Evolutionary conservation across 2,113 vertebrate species (phyloP).

Genomic region (Nibea albiflora): DNA sequence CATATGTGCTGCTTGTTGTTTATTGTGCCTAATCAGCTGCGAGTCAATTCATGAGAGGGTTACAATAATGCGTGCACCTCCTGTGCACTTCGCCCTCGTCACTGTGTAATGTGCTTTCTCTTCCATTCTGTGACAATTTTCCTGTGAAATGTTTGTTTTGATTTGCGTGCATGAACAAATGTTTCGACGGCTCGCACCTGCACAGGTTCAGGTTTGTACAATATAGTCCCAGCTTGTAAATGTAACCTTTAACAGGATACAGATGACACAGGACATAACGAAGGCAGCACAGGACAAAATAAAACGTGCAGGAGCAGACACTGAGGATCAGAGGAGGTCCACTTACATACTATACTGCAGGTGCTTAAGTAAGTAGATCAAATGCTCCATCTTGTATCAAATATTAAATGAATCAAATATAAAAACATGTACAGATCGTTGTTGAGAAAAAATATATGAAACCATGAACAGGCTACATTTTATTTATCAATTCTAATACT

Average conservation of each 20-base stretch:
- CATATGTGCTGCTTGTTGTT: constrained; percentile 2
- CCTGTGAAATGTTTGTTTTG: background rate
- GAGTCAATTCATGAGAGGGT: background rate
- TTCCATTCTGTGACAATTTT: background rate
- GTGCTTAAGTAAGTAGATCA: background rate
- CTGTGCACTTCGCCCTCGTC: background rate
- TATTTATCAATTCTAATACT: background rate
- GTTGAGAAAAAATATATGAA: background rate
- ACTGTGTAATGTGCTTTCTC: background rate
- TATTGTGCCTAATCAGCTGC: constrained; percentile 1
- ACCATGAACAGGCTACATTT: background rate
- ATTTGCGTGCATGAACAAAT: background rate
- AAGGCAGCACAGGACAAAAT: background rate
- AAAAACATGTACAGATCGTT: background rate
- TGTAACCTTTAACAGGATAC: background rate
- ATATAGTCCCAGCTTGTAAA: constrained; percentile 6
- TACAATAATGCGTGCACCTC: background rate
- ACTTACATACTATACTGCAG: background rate
- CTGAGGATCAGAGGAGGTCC: background rate
- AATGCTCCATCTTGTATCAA: background rate
- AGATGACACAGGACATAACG: constrained; percentile 1
- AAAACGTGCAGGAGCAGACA: background rate
- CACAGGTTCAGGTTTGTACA: background rate
- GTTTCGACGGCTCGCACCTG: background rate
- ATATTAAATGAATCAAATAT: background rate